Conservation (phyloP, 2,888 invertebrate genomes). For the Platerodrilus igneus region DNA sequence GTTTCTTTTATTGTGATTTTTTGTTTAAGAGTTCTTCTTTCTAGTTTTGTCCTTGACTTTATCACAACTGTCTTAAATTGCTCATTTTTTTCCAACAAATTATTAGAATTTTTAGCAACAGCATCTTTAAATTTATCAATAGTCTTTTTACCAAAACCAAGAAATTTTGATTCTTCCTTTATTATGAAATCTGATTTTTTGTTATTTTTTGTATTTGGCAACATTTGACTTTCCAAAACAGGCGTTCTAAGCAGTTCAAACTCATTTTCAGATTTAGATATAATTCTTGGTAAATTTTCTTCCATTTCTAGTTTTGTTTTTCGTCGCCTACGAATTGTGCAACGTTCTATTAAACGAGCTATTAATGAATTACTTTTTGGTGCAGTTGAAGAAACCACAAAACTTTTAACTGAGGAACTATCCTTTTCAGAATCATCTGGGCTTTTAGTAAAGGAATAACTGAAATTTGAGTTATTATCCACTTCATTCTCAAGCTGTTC, state of each 20-base stretch:
- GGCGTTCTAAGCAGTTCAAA: constrained; percentile 62
- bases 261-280: constrained; percentile 54
- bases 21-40: constrained; percentile 67
- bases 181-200: constrained; percentile 39
- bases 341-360: constrained; percentile 63
- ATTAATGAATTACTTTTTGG: constrained; percentile 57
- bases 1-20: constrained; percentile 77
- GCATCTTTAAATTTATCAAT: constrained; percentile 63
- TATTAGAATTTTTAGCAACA: constrained; percentile 59
- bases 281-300: constrained; percentile 53
- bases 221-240: constrained; percentile 52
- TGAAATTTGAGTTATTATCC: constrained; percentile 64
- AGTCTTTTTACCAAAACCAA: constrained; percentile 66
- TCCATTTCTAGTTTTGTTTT: constrained; percentile 55
- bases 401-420: constrained; percentile 63
- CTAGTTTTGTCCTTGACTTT: constrained; percentile 70
- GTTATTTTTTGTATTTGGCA: constrained; percentile 48
- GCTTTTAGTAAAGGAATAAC: constrained; percentile 51
- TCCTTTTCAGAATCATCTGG: constrained; percentile 65
- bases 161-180: constrained; percentile 56
- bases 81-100: constrained; percentile 55
- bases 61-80: constrained; percentile 67
- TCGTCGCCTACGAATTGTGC: constrained; percentile 55
- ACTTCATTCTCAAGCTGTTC: constrained; percentile 59
- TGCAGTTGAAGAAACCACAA: constrained; percentile 47